Evolutionary conservation across 2,888 invertebrate species (phyloP).

Genomic region (Amiota mariae): DNA sequence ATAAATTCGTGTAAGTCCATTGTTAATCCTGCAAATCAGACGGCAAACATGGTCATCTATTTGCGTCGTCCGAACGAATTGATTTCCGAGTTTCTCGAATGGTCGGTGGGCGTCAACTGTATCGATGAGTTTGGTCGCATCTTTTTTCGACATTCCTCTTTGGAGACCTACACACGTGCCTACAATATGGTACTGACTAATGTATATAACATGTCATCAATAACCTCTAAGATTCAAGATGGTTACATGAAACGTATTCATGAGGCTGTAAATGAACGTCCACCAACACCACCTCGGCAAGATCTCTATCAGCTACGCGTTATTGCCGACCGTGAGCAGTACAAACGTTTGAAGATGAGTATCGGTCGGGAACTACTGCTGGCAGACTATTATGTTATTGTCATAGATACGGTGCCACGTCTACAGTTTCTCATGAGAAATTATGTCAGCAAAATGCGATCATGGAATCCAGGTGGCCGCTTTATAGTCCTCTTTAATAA

Average conservation of each 20-base stretch:
- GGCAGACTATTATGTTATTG: constrained; percentile 68
- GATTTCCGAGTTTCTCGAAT: constrained; percentile 50
- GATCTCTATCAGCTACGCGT: constrained; percentile 62
- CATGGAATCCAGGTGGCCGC: constrained; percentile 72
- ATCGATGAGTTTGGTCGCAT: constrained; percentile 60
- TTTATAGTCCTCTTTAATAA: constrained; percentile 71
- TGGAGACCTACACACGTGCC: constrained; percentile 57
- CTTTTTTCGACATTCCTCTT: constrained; percentile 57
- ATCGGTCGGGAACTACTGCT: constrained; percentile 54
- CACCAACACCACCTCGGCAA: neutral
- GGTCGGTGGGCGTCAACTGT: constrained; percentile 67
- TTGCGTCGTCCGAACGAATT: constrained; percentile 60
- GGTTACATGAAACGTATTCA: constrained; percentile 65
- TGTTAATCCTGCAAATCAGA: constrained; percentile 61
- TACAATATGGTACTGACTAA: constrained; percentile 66
- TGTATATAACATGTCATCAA: constrained; percentile 66
- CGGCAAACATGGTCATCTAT: constrained; percentile 62
- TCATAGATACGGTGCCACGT: constrained; percentile 61
- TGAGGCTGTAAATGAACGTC: constrained; percentile 52
- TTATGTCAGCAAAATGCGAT: constrained; percentile 58
- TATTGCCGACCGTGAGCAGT: constrained; percentile 56
- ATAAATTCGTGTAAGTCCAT: constrained; percentile 41
- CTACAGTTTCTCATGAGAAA: constrained; percentile 53
- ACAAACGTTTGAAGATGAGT: constrained; percentile 18
- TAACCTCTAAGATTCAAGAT: constrained; percentile 70